Base-by-base conservation (phyloP, 2,888 invertebrate species). In the Monopis laevigella region DNA sequence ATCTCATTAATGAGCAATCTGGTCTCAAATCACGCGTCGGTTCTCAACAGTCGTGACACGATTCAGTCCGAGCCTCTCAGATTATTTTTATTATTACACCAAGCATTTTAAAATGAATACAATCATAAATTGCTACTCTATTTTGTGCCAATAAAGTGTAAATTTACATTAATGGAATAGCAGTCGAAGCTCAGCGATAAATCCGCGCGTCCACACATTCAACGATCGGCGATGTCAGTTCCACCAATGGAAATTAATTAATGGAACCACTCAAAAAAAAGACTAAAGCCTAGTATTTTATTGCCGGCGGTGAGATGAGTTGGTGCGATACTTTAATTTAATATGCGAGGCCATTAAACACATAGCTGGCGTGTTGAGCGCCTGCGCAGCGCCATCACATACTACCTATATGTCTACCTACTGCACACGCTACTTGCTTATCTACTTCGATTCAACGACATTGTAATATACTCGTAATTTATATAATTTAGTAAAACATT, bases 231-330 rank as follows among this genome's bases (percentile, higher is more conserved):
- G 29, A 28, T 18, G 17, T 13, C 14, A 40, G 29, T 16, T 29
- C 58, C 53, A 56, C 67, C 66, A 70, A 71, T 67, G 59, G 53
- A 56, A 63, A 62, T 57, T 60, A 66, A 69, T 69, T 69, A 68
- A 63, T 63, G 55, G 62, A 58, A 53, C 28, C n/a, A 12, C 36
- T 19, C 7, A 12, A 29, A 40, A 29, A 40, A 29, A 36, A 18
- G 12, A 10, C 28, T 27, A 28, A 28, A 40, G 28, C 19, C 29
- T 19, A 28, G 18, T 17, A 54, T 68, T 66, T 68, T 68, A 68
- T 66, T 67, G 19, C 40, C 5, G 29, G 64, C 58, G 55, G 51
- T 53, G 54, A 48, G 54, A 56, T 62, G 59, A 62, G 40, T 61
- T 56, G 60, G 56, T 58, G 56, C 54, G 55, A 59, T 61, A 60